Conservation (phyloP, 2,797 vertebrate species). For the Rhincodon typus region DNA sequence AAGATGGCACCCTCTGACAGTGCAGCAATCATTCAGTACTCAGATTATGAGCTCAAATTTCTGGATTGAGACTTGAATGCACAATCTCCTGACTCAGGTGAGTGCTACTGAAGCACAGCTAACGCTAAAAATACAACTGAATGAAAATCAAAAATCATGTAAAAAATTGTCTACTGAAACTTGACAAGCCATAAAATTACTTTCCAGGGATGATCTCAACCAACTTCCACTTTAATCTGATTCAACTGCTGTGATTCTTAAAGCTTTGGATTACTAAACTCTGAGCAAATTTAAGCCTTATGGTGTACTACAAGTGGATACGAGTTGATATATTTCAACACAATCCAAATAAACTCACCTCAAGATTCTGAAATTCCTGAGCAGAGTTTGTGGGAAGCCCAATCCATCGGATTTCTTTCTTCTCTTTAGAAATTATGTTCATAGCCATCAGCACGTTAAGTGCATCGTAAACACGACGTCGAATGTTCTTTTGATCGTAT, state of each 20-base stretch:
- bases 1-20: no score
- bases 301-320: no score
- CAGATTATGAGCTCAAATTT: background rate
- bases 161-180: background rate
- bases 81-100: background rate
- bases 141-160: background rate
- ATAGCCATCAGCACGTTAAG: conserved; percentile 82
- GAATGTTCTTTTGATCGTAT: conserved; percentile 82
- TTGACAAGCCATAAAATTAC: background rate
- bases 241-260: background rate
- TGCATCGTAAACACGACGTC: conserved; percentile 78
- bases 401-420: conserved; percentile 81
- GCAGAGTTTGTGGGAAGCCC: conserved; percentile 77
- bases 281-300: background rate
- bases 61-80: background rate
- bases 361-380: conserved; percentile 75
- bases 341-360: conserved; percentile 52
- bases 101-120: background rate
- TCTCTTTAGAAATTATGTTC: conserved; percentile 85
- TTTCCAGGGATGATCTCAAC: background rate
- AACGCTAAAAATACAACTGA: background rate
- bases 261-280: background rate
- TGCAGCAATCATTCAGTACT: background rate
- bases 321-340: background rate
- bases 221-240: background rate